A percentile compares a stretch with the other conserved stretches of the same genome.
phyloP scores from a whole-genome alignment of 2,888 invertebrate genomes.

The Eumerus sabulonum region DNA sequence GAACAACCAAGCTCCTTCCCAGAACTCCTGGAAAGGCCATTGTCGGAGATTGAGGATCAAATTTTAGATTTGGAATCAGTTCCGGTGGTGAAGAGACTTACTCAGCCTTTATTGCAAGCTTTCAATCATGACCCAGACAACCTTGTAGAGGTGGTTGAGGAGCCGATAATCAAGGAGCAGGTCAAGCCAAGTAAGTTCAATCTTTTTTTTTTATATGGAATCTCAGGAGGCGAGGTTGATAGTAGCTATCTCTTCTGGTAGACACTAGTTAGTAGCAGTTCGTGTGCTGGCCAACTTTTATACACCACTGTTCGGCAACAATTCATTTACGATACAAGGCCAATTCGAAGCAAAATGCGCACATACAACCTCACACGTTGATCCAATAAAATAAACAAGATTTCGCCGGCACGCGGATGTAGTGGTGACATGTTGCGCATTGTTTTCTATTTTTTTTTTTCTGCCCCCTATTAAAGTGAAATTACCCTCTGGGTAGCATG shows the following conservation, averaged over 20 bases:
- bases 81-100: no score
- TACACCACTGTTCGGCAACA: conserved; percentile 13
- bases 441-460: conserved; percentile 37
- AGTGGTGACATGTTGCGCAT: conserved; percentile 62
- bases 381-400: conserved; percentile 53
- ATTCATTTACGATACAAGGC: conserved; percentile 49
- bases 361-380: conserved; percentile 12
- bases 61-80: conserved; percentile 25
- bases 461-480: not conserved
- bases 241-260: no score
- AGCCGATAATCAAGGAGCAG: conserved; percentile 52
- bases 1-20: conserved; percentile 34
- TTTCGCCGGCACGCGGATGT: conserved; percentile 40
- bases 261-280: no score
- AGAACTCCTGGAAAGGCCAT: conserved; percentile 41
- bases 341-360: conserved; percentile 17
- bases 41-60: conserved; percentile 35
- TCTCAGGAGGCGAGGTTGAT: no score
- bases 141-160: conserved; percentile 50
- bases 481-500: no score
- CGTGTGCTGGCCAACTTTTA: no score
- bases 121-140: conserved; percentile 37
- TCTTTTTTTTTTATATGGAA: no score
- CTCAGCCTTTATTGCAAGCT: not conserved
- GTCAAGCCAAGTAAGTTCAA: conserved; percentile 53